A percentile compares a stretch with the other conserved stretches of the same genome.
phyloP scores from a whole-genome alignment of 1,140 invertebrate species.

The Drosophila bifasciata region DNA sequence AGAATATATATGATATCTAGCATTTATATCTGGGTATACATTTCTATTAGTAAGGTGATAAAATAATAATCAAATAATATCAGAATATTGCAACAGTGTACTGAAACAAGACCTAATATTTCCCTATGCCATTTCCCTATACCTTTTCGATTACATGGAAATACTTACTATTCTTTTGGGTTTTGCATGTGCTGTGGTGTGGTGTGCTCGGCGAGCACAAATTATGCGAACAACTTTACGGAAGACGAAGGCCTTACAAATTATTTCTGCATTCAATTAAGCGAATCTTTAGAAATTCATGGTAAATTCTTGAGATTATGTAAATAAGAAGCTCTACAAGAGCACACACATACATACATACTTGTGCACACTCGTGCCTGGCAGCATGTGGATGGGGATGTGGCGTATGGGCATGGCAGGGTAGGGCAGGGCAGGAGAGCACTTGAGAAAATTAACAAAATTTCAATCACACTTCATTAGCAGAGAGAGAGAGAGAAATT shows the following conservation, averaged over 20 bases:
- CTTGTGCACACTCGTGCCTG: constrained; percentile 2
- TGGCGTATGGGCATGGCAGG: constrained; percentile 13
- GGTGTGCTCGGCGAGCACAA: constrained; percentile 23
- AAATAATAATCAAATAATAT: no score
- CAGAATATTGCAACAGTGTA: no score
- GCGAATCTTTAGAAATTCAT: constrained; percentile 55
- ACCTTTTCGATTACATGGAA: constrained; percentile 15
- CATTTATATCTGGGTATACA: no score
- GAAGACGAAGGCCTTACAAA: constrained; percentile 47
- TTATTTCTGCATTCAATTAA: constrained; percentile 61
- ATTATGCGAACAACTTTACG: constrained; percentile 37
- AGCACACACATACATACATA: constrained; percentile 19
- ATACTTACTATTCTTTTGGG: constrained; percentile 26
- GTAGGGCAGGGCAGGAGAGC: constrained; percentile 22
- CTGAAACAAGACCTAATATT: no score
- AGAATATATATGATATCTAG: not conserved
- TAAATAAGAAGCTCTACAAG: constrained; percentile 60
- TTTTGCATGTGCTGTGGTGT: no score
- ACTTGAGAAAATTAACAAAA: constrained; percentile 75
- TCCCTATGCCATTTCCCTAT: not conserved
- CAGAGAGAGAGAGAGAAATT: constrained; percentile 62
- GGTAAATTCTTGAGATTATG: constrained; percentile 55
- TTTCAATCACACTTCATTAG: constrained; percentile 77
- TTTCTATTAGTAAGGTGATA: no score
- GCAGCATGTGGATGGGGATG: not conserved